These are phyloP conservation scores for Ceraclea dissimilis DNA, from an alignment of 2,888 invertebrate genomes.

Conservation along the genomic window DNA sequence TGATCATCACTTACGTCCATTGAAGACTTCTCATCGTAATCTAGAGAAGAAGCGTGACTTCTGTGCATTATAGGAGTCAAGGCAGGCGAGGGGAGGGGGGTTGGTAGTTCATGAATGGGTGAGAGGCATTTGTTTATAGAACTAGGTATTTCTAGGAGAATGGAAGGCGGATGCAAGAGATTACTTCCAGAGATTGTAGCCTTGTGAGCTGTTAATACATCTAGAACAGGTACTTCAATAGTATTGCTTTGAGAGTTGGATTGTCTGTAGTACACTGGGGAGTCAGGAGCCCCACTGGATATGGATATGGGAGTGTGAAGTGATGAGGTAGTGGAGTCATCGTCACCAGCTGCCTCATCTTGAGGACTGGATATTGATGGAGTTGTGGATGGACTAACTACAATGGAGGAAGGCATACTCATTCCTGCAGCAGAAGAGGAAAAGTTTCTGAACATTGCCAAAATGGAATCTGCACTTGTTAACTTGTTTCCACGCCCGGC, in stretches of 20 bases:
- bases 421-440: constrained; percentile 55
- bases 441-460: constrained; percentile 72
- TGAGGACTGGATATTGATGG: constrained; percentile 70
- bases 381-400: constrained; percentile 60
- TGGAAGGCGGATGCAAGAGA: constrained; percentile 64
- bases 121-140: constrained; percentile 70
- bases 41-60: constrained; percentile 36
- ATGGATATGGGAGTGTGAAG: constrained; percentile 53
- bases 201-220: constrained; percentile 61
- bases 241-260: constrained; percentile 33
- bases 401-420: constrained; percentile 54
- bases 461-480: constrained; percentile 70
- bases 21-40: constrained; percentile 41
- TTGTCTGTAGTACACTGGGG: constrained; percentile 47
- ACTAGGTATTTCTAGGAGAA: constrained; percentile 69
- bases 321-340: constrained; percentile 64
- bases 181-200: constrained; percentile 48
- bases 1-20: constrained; percentile 39
- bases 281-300: constrained; percentile 53
- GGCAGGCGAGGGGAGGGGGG: constrained; percentile 57
- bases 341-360: constrained; percentile 61
- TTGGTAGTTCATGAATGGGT: constrained; percentile 70
- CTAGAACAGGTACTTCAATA: constrained; percentile 57
- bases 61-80: constrained; percentile 55
- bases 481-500: constrained; percentile 52